These are phyloP conservation scores for Mnemiopsis leidyi DNA, from an alignment of 37 sponge, comb jelly and placozoan species.

Conservation along the genomic window DNA sequence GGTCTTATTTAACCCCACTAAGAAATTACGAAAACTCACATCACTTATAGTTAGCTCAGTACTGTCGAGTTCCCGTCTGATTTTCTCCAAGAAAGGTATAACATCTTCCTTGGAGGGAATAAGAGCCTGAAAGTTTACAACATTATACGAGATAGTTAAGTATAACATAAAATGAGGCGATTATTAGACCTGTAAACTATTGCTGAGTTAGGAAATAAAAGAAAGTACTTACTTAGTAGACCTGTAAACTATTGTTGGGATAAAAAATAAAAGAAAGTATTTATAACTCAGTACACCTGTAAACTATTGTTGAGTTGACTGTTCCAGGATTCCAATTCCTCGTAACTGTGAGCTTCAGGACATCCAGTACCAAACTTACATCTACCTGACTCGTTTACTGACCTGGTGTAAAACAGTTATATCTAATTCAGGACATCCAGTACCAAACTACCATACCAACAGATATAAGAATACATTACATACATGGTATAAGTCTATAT, in stretches of 20 bases:
- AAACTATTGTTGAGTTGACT: slow-evolving; percentile 47
- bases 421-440: too few species aligned
- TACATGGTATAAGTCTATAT: background rate
- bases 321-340: slow-evolving; percentile 52
- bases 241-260: background rate
- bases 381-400: slow-evolving; percentile 46
- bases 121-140: slow-evolving; percentile 37
- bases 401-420: too few species aligned
- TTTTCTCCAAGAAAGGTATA: slow-evolving; percentile 19
- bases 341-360: slow-evolving; percentile 64
- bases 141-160: too few species aligned
- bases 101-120: background rate
- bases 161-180: too few species aligned
- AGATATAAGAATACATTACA: background rate
- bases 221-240: background rate
- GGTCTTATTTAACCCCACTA: too few species aligned
- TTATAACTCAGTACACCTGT: background rate
- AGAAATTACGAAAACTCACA: background rate
- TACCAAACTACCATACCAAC: too few species aligned
- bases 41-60: slow-evolving; percentile 41
- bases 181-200: too few species aligned
- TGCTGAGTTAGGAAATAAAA: background rate
- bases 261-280: background rate
- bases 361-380: slow-evolving; percentile 56
- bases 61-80: slow-evolving; percentile 34